phyloP scores from a whole-genome alignment of 2,113 vertebrate genomes.

The Piprites chloris region DNA sequence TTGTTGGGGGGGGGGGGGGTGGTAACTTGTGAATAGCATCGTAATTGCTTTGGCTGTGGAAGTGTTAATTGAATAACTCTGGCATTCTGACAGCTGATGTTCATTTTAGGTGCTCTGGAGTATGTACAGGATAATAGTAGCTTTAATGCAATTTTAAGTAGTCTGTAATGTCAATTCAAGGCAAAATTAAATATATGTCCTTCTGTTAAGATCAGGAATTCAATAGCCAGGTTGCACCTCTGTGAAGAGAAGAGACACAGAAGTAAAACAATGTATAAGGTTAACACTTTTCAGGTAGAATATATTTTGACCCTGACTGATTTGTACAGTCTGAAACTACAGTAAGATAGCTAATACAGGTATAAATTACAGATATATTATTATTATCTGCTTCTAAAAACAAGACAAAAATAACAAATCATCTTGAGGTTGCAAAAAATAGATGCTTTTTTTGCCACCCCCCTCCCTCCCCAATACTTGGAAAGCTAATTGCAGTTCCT shows the following conservation, averaged over 20 bases:
- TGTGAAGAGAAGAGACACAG: background rate
- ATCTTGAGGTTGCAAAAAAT: background rate
- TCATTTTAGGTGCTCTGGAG: background rate
- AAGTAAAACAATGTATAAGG: background rate
- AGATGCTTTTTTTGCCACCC: accelerated
- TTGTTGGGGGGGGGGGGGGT: too few relatives aligned
- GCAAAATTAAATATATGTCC: background rate
- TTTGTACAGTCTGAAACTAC: background rate
- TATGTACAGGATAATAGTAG: background rate
- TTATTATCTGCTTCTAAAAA: background rate
- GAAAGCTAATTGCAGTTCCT: background rate
- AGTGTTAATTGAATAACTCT: background rate
- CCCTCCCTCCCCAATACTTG: background rate
- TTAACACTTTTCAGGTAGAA: background rate
- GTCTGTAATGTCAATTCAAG: background rate
- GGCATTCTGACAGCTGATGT: background rate
- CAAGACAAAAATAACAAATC: background rate
- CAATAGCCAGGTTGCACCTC: background rate
- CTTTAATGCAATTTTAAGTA: background rate
- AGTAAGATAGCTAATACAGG: background rate
- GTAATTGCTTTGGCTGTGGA: background rate
- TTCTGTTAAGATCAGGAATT: background rate
- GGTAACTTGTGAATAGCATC: background rate
- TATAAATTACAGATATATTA: background rate
- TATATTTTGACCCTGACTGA: background rate